A percentile compares a stretch with the other conserved stretches of the same genome.
phyloP scores from a whole-genome alignment of 2,797 vertebrate genomes.

The Myoxocephalus aenaeus region DNA sequence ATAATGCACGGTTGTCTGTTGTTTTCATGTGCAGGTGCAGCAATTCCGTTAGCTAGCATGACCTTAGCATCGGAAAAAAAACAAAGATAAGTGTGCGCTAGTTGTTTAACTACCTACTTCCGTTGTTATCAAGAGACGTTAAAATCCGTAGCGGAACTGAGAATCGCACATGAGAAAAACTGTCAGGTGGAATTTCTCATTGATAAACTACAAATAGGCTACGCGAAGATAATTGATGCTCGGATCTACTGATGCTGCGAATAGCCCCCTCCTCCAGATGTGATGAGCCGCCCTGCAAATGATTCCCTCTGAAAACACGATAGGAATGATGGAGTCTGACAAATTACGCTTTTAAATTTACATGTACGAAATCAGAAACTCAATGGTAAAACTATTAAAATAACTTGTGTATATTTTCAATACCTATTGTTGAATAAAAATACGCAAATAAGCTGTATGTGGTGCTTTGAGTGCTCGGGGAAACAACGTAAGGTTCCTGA shows the following conservation, averaged over 20 bases:
- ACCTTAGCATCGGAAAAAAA: constrained; percentile 76
- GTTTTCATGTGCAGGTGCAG: constrained; percentile 57
- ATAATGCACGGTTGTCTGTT: constrained; percentile 23
- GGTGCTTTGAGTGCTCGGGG: background rate
- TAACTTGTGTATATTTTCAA: accelerated
- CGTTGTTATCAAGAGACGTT: constrained; percentile 36
- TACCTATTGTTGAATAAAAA: accelerated
- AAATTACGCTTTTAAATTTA: background rate
- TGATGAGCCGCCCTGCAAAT: constrained; percentile 46
- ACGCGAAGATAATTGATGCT: constrained; percentile 36
- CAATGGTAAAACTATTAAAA: background rate
- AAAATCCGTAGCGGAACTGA: constrained; percentile 46
- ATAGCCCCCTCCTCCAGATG: constrained; percentile 56
- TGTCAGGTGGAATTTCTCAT: constrained; percentile 26
- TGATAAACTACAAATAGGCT: background rate
- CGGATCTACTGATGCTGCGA: constrained; percentile 59
- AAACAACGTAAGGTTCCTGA: background rate
- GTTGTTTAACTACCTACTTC: constrained; percentile 42
- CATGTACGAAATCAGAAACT: background rate
- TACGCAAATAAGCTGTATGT: background rate
- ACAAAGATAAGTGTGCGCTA: background rate
- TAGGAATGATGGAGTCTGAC: background rate
- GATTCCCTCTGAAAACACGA: constrained; percentile 54
- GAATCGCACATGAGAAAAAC: constrained; percentile 44
- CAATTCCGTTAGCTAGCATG: constrained; percentile 75